Evolutionary conservation across 2,888 invertebrate species (phyloP).

Genomic region (Papilio demoleus): DNA sequence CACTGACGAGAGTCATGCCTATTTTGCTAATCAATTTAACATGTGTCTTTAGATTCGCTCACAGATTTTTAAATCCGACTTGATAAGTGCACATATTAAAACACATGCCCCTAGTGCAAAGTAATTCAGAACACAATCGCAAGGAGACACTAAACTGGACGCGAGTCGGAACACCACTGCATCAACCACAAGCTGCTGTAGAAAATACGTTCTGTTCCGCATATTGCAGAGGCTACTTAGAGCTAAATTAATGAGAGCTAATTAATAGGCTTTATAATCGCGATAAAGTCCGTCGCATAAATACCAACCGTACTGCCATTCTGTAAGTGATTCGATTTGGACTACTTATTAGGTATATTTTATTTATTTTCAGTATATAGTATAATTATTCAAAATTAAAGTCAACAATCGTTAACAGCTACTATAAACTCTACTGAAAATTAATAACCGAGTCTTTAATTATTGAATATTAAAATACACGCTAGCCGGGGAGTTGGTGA

Average conservation of each 20-base stretch:
- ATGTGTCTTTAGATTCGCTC: constrained; percentile 38
- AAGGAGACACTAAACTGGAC: constrained; percentile 37
- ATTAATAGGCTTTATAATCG: constrained; percentile 42
- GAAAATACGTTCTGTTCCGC: constrained; percentile 48
- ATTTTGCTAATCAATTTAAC: constrained; percentile 38
- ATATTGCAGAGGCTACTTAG: constrained; percentile 45
- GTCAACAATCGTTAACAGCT: no score
- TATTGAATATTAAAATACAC: no score
- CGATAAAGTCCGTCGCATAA: constrained; percentile 29
- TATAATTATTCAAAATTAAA: no score
- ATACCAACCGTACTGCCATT: neutral
- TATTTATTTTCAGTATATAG: neutral
- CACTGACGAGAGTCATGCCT: constrained; percentile 40
- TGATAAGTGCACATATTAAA: neutral
- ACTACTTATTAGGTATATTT: neutral
- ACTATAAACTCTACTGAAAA: no score
- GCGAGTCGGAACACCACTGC: constrained; percentile 48
- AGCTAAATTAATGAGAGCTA: constrained; percentile 46
- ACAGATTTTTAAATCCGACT: constrained; percentile 22
- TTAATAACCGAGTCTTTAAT: no score
- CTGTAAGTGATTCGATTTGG: constrained; percentile 10
- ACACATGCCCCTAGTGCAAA: neutral
- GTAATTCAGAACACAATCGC: constrained; percentile 7
- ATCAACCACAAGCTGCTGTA: constrained; percentile 41
- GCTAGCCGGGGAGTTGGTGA: no score